phyloP scores from a whole-genome alignment of 2,113 vertebrate genomes.

The Syngnathus scovelli region DNA sequence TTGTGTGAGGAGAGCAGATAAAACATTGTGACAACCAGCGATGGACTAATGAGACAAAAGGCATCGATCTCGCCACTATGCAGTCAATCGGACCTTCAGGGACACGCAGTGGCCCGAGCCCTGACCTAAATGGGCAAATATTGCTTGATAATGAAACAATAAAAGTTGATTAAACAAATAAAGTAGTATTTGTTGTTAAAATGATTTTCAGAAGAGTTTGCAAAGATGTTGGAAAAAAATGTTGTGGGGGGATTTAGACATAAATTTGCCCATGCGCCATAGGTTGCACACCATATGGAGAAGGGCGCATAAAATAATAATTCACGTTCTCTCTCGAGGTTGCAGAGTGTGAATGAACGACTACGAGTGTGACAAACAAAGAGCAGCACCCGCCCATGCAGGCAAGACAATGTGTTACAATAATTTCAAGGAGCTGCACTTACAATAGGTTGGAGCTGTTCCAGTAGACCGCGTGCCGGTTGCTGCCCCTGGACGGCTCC shows the following conservation, averaged over 20 bases:
- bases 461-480: conserved; percentile 86
- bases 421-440: conserved; percentile 50
- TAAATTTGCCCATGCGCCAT: background rate
- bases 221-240: background rate
- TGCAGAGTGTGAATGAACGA: background rate
- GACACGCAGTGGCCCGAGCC: background rate
- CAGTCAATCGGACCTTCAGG: background rate
- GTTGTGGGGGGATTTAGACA: background rate
- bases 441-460: conserved; percentile 87
- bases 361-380: background rate
- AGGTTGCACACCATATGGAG: conserved; percentile 10
- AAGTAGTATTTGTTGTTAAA: too few species aligned
- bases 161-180: too few species aligned
- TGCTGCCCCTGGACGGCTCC: conserved; percentile 64
- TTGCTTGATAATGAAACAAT: too few species aligned
- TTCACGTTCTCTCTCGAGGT: background rate
- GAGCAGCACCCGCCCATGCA: background rate
- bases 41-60: conserved; percentile 65
- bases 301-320: conserved; percentile 26
- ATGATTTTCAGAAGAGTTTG: too few species aligned
- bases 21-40: conserved; percentile 62
- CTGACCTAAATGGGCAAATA: background rate
- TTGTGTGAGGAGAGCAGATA: conserved; percentile 51
- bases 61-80: conserved; percentile 51
- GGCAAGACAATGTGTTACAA: background rate